Evolutionary conservation across 2,113 vertebrate genomes (phyloP), one percentile per base, ranked within the genome.

Genomic region (Tilapia sparmanii): DNA sequence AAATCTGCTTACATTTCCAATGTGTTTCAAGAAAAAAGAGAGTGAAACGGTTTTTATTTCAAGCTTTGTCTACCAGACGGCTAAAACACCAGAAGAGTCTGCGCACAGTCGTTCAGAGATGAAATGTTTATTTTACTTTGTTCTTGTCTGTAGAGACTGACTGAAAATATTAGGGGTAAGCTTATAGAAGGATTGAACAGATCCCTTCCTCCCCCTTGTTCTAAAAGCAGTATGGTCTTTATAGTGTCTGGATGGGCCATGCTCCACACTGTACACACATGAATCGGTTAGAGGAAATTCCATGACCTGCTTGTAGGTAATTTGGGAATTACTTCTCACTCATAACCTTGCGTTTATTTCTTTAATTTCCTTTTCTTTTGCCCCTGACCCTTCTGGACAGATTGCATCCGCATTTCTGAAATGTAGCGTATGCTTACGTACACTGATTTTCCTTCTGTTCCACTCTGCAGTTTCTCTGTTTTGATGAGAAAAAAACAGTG

Each of bases 231-330:
- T 24, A 13, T 50, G 35, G 2, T 66, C 9, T 40, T 66, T 35
- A 47, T 8, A 78, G 4, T 53, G 2, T 50, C 47, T 35, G 26
- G 13, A 73, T 1, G 11, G 63, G 50, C 26, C 31, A 26, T 19
- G 8, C 53, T 42, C 66, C 8, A 3, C 24, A 26, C 8, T 19
- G 8, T 57, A 9, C 38, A 84, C 81, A 78, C 47, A 38, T 38
- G 38, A 42, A 79, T 93, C 47, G 50, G 47, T 82, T 53, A 54
- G 73, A 94, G 90, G 92, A 93, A 94, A 94, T 93, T 93, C 93
- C 94, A 89, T 92, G 66, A 73, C 71, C 81, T 87, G 82, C 54
- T 78, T 22, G 61, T 40, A 45, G 33, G 59, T 42, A 63, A 24
- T 87, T 35, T 2, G 78, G 88, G 79, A 90, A 82, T 42, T 7